Evolutionary conservation across 1,140 invertebrate species (phyloP), one percentile per base, ranked within the genome.

Genomic region (Ephestia elutella): DNA sequence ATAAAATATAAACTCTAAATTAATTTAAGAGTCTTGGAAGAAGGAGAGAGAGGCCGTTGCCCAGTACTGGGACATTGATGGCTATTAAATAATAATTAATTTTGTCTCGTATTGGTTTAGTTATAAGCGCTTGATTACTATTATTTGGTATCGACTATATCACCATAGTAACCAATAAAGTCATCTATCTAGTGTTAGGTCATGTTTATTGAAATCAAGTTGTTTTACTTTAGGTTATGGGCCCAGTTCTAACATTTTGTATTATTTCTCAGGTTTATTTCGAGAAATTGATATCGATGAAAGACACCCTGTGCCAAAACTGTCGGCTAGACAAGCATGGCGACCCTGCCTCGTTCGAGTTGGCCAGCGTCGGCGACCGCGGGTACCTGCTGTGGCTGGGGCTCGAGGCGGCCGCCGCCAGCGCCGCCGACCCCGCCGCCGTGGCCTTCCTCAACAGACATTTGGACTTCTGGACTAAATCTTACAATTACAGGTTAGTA

Each of bases 361-460:
- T 96, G 0, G 64, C 70, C 0, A 63, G 70, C 0, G 78, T 78
- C 0, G 96, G 96, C 0, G 96, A 98, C 78, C 92, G 93, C 51
- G 96, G 96, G 0, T 92, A 95, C 25, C 78, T 98, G 15, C 80
- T 98, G 10, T 92, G 96, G 79, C 91, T 96, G 11, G 90, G 95
- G n/a, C 93, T 96, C 55, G 92, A 97, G 38, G 96, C 94, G 0
- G 91, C 92, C 4, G 89, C 90, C 15, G 94, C 95, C 0, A 95
- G 95, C 56, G 91, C 91, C 54, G 90, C 91, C 59, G 90, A 95
- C 7, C 89, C 90, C 5, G 92, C 93, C 38, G 91, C 92, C 18
- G 64, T 76, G 2, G 92, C 92, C 61, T 94, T 94, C 73, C 89
- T 96, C 15, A 86, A 90, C 62, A 92, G 92, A 70, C 93, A 96